These are phyloP conservation scores for Andrena bicolor DNA, from an alignment of 2,888 invertebrate species.

Conservation along the genomic window DNA sequence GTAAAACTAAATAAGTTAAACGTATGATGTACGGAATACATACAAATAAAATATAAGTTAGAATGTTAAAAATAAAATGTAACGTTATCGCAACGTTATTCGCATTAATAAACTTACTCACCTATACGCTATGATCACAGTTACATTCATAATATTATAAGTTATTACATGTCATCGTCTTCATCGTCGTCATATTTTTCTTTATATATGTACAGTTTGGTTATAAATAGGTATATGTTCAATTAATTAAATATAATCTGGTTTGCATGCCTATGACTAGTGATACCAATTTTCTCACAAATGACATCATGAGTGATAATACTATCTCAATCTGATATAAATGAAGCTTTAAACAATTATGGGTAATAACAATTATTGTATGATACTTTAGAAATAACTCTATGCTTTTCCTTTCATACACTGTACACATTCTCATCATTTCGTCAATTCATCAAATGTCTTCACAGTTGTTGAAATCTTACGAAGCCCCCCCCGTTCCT, in stretches of 20 bases:
- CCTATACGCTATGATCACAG: slow-evolving; percentile 84
- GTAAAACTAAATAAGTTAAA: slow-evolving; percentile 56
- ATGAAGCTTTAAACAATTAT: slow-evolving; percentile 69
- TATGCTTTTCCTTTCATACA: slow-evolving; percentile 77
- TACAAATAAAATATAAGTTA: slow-evolving; percentile 68
- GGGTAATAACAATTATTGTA: slow-evolving; percentile 55
- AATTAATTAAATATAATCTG: slow-evolving; percentile 82
- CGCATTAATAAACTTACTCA: slow-evolving; percentile 79
- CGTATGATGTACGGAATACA: slow-evolving; percentile 58
- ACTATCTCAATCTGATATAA: slow-evolving; percentile 67
- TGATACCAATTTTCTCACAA: slow-evolving; percentile 63
- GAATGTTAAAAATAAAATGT: slow-evolving; percentile 66
- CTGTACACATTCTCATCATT: slow-evolving; percentile 77
- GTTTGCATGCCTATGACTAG: slow-evolving; percentile 83
- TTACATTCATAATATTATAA: slow-evolving; percentile 83
- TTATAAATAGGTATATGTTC: slow-evolving; percentile 81
- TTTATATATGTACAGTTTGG: slow-evolving; percentile 81
- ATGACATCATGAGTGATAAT: slow-evolving; percentile 71
- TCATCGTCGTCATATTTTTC: slow-evolving; percentile 70
- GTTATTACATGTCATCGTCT: slow-evolving; percentile 77
- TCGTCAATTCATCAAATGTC: slow-evolving; percentile 58
- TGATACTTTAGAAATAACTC: slow-evolving; percentile 65
- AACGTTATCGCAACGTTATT: slow-evolving; percentile 59
- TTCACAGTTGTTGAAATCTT: slow-evolving; percentile 45
- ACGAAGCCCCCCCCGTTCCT: slow-evolving; percentile 46